Evolutionary conservation across 2,113 vertebrate species (phyloP).

Genomic region (Forbesichthys agassizii): DNA sequence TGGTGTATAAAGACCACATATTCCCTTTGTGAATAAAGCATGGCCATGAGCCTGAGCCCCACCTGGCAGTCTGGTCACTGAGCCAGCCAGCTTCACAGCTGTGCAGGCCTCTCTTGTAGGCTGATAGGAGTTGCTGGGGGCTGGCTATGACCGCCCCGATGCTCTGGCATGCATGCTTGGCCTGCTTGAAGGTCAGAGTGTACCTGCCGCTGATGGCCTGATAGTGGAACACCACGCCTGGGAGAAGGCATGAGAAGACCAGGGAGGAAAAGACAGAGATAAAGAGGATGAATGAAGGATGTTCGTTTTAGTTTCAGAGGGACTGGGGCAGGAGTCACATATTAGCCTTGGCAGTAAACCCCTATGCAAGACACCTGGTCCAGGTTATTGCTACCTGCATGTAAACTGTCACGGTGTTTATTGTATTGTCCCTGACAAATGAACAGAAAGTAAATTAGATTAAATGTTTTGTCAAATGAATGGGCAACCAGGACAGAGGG

Average conservation of each 20-base stretch:
- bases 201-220: slow-evolving; percentile 82
- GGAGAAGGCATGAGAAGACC: background rate
- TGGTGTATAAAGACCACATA: too few species aligned
- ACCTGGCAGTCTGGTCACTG: slow-evolving; percentile 92
- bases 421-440: too few species aligned
- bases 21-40: too few species aligned
- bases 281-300: background rate
- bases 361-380: too few species aligned
- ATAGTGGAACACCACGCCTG: slow-evolving; percentile 93
- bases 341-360: too few species aligned
- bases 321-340: too few species aligned
- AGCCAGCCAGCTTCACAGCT: slow-evolving; percentile 96
- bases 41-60: slow-evolving; percentile 13
- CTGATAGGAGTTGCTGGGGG: slow-evolving; percentile 85
- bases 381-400: too few species aligned
- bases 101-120: slow-evolving; percentile 88
- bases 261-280: background rate
- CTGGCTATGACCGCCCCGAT: slow-evolving; percentile 84
- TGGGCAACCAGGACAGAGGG: background rate
- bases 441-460: too few species aligned
- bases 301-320: too few species aligned
- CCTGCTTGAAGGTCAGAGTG: slow-evolving; percentile 84
- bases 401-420: too few species aligned
- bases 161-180: slow-evolving; percentile 80
- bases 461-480: background rate